Evolutionary conservation across 2,113 vertebrate genomes (phyloP).

Genomic region (Agapornis roseicollis): DNA sequence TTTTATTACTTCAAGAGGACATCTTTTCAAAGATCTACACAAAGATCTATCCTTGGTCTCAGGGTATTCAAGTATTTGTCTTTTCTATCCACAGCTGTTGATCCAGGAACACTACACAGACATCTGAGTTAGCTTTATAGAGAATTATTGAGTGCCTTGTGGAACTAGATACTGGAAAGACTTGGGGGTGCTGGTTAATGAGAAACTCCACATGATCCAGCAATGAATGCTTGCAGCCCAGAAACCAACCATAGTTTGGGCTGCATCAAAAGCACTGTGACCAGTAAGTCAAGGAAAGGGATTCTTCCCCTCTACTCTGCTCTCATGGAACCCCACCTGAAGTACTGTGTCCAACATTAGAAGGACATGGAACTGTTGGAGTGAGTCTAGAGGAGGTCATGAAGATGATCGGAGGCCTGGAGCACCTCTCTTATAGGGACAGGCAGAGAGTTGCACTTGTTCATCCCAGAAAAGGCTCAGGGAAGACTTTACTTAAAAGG

Average conservation of each 20-base stretch:
- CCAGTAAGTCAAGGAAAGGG: background rate
- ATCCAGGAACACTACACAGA: background rate
- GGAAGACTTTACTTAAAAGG: background rate
- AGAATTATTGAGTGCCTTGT: background rate
- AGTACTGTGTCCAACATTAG: background rate
- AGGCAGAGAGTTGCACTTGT: rapidly evolving
- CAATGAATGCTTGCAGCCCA: rapidly evolving
- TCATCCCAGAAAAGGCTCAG: background rate
- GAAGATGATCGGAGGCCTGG: background rate
- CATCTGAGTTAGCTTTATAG: background rate
- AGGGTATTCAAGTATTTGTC: background rate
- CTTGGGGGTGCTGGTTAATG: background rate
- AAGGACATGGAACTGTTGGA: background rate
- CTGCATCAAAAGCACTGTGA: background rate
- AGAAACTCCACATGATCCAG: background rate
- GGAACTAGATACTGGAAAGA: background rate
- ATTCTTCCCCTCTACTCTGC: background rate
- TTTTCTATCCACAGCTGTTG: background rate
- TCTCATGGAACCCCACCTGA: background rate
- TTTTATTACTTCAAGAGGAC: background rate
- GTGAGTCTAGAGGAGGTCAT: background rate
- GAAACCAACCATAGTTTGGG: background rate
- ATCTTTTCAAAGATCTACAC: background rate
- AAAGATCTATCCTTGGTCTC: background rate
- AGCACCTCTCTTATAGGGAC: no score